A percentile compares a stretch with the other conserved stretches of the same genome.
Evolutionary conservation across 2,888 invertebrate species (phyloP).

Genomic region (Acanthoscelides obtectus): DNA sequence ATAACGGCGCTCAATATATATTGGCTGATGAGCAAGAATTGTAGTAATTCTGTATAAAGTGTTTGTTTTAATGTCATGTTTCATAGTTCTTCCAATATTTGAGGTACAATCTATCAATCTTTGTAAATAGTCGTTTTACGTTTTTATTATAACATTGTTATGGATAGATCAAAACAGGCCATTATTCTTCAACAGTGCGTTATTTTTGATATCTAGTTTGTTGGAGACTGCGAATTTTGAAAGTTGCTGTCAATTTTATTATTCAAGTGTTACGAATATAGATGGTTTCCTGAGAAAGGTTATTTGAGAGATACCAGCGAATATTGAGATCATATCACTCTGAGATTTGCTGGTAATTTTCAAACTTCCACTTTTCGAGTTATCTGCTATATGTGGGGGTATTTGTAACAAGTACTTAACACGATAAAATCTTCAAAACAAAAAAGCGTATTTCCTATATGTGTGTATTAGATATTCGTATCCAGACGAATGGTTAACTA

Average conservation of each 20-base stretch:
- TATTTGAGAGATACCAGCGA: neutral
- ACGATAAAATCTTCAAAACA: neutral
- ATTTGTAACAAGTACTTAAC: neutral
- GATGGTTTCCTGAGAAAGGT: neutral
- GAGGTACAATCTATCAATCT: neutral
- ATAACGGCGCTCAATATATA: neutral
- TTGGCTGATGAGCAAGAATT: neutral
- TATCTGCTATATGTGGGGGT: too few relatives aligned
- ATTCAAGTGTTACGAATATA: neutral
- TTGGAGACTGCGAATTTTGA: neutral
- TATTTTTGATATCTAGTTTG: neutral
- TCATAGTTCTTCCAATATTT: neutral
- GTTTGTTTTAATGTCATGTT: neutral
- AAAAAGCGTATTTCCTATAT: neutral
- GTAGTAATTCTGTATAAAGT: neutral
- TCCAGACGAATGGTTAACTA: neutral
- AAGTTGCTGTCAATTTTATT: neutral
- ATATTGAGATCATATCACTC: neutral
- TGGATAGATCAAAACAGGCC: neutral
- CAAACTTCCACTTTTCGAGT: too few relatives aligned
- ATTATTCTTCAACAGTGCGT: neutral
- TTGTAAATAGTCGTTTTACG: neutral
- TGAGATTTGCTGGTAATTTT: too few relatives aligned
- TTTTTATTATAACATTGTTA: neutral
- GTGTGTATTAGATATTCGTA: neutral